phyloP scores from a whole-genome alignment of 2,888 invertebrate species.

The Sipunculus nudus region DNA sequence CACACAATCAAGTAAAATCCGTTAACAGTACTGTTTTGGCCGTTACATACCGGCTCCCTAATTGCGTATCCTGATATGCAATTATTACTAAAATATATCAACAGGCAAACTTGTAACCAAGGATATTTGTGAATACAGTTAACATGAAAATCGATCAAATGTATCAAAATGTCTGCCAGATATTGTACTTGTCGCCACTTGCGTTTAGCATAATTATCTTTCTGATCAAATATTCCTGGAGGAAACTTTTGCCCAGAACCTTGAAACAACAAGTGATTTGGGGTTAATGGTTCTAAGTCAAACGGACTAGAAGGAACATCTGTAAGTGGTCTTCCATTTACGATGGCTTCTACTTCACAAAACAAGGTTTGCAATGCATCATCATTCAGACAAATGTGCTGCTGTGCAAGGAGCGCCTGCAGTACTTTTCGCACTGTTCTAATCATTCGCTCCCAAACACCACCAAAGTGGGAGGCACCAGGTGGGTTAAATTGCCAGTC shows the following conservation, averaged over 20 bases:
- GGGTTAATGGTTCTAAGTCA: neutral
- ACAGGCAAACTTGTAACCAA: too few relatives aligned
- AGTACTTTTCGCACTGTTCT: neutral
- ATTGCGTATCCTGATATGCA: too few relatives aligned
- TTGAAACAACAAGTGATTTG: neutral
- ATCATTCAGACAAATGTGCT: neutral
- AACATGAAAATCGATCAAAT: too few relatives aligned
- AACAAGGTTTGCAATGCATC: neutral
- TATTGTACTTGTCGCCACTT: slow-evolving; percentile 31
- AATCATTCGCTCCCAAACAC: slow-evolving; percentile 1
- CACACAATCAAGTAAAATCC: too few relatives aligned
- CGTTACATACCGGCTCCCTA: too few relatives aligned
- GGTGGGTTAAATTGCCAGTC: slow-evolving; percentile 9
- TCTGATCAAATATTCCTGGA: slow-evolving; percentile 19
- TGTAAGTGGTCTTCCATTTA: neutral
- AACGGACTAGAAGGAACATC: neutral
- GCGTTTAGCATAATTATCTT: slow-evolving; percentile 22
- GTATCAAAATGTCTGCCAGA: slow-evolving; percentile 25
- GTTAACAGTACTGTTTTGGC: too few relatives aligned
- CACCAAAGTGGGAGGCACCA: neutral
- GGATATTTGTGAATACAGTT: too few relatives aligned
- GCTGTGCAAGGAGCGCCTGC: neutral
- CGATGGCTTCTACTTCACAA: slow-evolving; percentile 7
- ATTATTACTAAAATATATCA: too few relatives aligned
- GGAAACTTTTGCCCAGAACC: slow-evolving; percentile 2